Evolutionary conservation across 2,113 vertebrate genomes (phyloP).

Genomic region (Periophthalmus modestus): DNA sequence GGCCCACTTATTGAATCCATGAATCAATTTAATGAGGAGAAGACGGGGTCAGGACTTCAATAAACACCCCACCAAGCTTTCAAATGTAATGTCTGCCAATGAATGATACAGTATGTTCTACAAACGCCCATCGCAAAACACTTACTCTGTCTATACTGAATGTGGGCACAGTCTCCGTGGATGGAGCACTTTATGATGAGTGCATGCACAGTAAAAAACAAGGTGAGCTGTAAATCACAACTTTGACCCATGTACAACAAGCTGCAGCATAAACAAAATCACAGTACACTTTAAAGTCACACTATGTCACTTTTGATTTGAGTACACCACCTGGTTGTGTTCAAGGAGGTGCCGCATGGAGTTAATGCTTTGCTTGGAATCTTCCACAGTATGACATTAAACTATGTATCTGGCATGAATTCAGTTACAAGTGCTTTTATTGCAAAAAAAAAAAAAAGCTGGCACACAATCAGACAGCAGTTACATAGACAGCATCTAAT

Average conservation of each 20-base stretch:
- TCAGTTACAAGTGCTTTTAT: no score
- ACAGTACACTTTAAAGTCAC: not conserved
- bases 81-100: slow-evolving; percentile 53
- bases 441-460: no score
- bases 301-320: not conserved
- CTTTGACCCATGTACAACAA: not conserved
- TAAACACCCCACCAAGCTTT: slow-evolving; percentile 72
- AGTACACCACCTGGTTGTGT: no score
- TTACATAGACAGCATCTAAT: no score
- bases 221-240: not conserved
- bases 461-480: no score
- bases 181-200: not conserved
- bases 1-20: slow-evolving; percentile 76
- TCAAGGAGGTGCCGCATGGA: no score
- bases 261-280: not conserved
- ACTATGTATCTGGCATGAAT: no score
- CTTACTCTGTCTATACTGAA: slow-evolving; percentile 32
- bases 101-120: slow-evolving; percentile 55
- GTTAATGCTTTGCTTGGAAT: no score
- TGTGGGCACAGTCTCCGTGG: slow-evolving; percentile 11
- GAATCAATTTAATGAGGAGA: slow-evolving; percentile 79
- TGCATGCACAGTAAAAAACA: slow-evolving; percentile 30
- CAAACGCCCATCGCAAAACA: slow-evolving; percentile 39
- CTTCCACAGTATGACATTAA: no score
- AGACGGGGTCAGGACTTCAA: slow-evolving; percentile 73